Percentiles rank a stretch among this genome's conserved stretches.
Evolutionary conservation across 1,140 invertebrate species (phyloP).

Genomic region (Limonius californicus): DNA sequence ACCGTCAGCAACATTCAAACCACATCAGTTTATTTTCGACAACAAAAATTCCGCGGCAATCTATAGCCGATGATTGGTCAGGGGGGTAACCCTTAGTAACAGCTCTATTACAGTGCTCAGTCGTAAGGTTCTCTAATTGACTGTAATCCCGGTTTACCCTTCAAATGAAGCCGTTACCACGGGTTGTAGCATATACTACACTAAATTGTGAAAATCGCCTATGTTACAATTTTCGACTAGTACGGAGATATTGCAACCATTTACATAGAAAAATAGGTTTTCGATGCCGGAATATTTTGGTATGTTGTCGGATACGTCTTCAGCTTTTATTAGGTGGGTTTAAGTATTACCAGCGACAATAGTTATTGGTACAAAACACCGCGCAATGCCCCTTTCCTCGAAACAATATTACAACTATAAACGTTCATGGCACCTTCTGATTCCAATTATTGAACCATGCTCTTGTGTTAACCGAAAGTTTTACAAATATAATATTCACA

Average conservation of each 20-base stretch:
- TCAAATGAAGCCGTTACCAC: slow-evolving; percentile 14
- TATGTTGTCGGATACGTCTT: not conserved
- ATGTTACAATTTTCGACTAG: slow-evolving; percentile 7
- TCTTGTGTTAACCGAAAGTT: too few species aligned
- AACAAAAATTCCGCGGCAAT: too few species aligned
- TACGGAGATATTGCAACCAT: slow-evolving; percentile 18
- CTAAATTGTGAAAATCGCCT: not conserved
- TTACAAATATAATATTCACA: slow-evolving; percentile 21
- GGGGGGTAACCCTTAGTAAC: too few species aligned
- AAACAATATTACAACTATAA: not conserved
- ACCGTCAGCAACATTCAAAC: too few species aligned
- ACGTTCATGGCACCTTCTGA: slow-evolving; percentile 41
- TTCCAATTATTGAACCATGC: slow-evolving; percentile 34
- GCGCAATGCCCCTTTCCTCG: slow-evolving; percentile 2
- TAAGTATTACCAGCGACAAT: too few species aligned
- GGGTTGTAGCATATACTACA: not conserved
- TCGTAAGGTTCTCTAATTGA: too few species aligned
- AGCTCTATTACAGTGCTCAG: too few species aligned
- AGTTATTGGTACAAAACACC: not conserved
- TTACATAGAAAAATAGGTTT: slow-evolving; percentile 17
- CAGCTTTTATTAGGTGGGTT: slow-evolving; percentile 11
- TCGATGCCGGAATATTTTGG: not conserved
- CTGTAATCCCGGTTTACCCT: slow-evolving; percentile 3
- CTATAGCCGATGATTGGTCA: too few species aligned
- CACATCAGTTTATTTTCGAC: too few species aligned